These are phyloP conservation scores for Hirtodrosophila histrioides DNA, from an alignment of 2,888 invertebrate genomes.

Conservation along the genomic window DNA sequence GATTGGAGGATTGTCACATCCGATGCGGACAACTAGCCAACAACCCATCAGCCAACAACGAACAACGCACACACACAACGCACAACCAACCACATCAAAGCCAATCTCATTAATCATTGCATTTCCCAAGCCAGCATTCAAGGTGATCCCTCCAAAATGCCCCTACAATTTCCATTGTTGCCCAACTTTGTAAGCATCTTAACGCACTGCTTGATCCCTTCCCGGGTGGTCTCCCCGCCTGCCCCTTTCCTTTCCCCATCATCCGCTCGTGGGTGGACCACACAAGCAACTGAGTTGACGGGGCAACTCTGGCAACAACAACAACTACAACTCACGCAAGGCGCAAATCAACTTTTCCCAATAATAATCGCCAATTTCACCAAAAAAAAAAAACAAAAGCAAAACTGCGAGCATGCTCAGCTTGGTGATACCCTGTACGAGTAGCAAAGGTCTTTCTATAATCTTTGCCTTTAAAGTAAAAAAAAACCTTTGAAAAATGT, in stretches of 20 bases:
- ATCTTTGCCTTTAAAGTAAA: no score
- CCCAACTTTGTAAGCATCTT: constrained; percentile 42
- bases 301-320: not conserved
- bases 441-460: no score
- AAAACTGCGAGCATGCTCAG: no score
- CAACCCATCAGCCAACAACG: constrained; percentile 3
- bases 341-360: not conserved
- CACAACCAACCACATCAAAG: constrained; percentile 7
- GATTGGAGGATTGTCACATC: constrained; percentile 57
- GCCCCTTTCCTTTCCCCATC: not conserved
- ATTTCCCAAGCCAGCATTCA: constrained; percentile 28
- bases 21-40: constrained; percentile 37
- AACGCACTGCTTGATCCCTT: constrained; percentile 13
- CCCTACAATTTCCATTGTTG: constrained; percentile 8
- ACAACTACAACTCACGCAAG: not conserved
- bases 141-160: constrained; percentile 25
- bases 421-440: no score
- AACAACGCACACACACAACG: constrained; percentile 9
- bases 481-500: no score
- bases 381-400: no score
- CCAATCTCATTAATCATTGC: constrained; percentile 43
- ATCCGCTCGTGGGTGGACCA: constrained; percentile 17
- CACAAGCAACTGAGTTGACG: constrained; percentile 16
- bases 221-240: constrained; percentile 37
- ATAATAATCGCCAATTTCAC: no score